Percentiles rank a stretch among this genome's conserved stretches.
phyloP scores from a whole-genome alignment of 2,113 vertebrate species.

The Asarcornis scutulata region DNA sequence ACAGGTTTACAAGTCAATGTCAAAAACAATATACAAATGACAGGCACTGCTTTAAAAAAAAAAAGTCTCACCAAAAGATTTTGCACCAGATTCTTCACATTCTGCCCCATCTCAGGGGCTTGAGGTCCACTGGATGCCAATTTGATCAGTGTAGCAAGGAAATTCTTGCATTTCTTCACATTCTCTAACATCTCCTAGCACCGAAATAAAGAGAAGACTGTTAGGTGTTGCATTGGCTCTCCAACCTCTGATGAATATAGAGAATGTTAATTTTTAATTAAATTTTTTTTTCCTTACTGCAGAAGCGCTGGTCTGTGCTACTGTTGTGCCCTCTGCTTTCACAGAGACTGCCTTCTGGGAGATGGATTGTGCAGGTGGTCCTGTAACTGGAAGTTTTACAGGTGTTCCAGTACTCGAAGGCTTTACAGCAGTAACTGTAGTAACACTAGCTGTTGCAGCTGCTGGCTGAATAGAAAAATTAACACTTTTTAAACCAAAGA shows the following conservation, averaged over 20 bases:
- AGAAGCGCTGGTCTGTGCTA: constrained; percentile 66
- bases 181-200: constrained; percentile 89
- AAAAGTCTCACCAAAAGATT: constrained; percentile 85
- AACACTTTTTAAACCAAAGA: constrained; percentile 46
- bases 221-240: constrained; percentile 14
- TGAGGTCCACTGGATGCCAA: constrained; percentile 89
- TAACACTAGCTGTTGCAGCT: constrained; percentile 66
- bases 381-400: constrained; percentile 70
- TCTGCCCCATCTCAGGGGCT: constrained; percentile 87
- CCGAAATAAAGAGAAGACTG: constrained; percentile 26
- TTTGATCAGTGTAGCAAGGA: constrained; percentile 93
- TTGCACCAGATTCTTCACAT: constrained; percentile 88
- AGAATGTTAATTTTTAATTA: constrained; percentile 44
- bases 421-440: constrained; percentile 68
- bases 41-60: not conserved
- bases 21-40: not conserved
- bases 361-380: constrained; percentile 51
- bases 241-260: constrained; percentile 47
- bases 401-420: constrained; percentile 68
- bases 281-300: constrained; percentile 70
- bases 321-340: constrained; percentile 65
- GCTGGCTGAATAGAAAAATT: constrained; percentile 73
- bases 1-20: not conserved
- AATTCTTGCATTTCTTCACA: constrained; percentile 98
- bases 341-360: constrained; percentile 56